Evolutionary conservation across 2,888 invertebrate species (phyloP), one percentile per base, ranked within the genome.

Genomic region (Drosophila infuscata): DNA sequence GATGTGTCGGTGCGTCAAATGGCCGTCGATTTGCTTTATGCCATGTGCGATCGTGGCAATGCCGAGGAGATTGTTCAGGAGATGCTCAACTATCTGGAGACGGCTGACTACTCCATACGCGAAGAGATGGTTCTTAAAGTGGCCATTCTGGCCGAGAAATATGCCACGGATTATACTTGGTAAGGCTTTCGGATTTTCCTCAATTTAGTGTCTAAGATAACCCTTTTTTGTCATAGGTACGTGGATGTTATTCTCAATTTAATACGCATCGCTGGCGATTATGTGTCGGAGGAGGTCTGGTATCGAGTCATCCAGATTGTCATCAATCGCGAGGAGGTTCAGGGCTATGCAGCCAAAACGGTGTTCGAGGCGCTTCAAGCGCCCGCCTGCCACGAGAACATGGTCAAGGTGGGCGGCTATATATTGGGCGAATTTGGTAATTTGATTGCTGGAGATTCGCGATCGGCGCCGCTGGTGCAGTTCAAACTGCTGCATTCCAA

Each of bases 111-210:
- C 94, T 99, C 99, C 33, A 99, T 99, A 89, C 95, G 99, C 82
- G 99, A 99, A 94, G 99, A 99, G 94, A 99, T 99, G 99, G 99
- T 99, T 46, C 94, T 99, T 58, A 99, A 99, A 94, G 99, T 99
- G 76, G 99, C 99, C 61, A 99, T 99, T 91, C 94, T 99, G 79
- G 98, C 99, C 54, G 99, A 99, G 94, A 99, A 99, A 94, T 99
- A 99, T 94, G 99, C 99, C 25, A 98, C 99, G 57, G 99, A 99
- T 93, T 99, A 99, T 92, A 99, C 99, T 57, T 99, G 99, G 99
- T 99, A 94, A 79, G 81, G 33, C 36, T n/a, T n/a, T 9, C 3
- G 1, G 3, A 4, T 7, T 30, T 17, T 20, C 43, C 7, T 25
- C 25, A 3, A 8, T 0, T 30, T 30, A 36, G 11, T 8, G 15